Conservation (phyloP, 2,888 invertebrate genomes). For the Anthoptus insignis region DNA sequence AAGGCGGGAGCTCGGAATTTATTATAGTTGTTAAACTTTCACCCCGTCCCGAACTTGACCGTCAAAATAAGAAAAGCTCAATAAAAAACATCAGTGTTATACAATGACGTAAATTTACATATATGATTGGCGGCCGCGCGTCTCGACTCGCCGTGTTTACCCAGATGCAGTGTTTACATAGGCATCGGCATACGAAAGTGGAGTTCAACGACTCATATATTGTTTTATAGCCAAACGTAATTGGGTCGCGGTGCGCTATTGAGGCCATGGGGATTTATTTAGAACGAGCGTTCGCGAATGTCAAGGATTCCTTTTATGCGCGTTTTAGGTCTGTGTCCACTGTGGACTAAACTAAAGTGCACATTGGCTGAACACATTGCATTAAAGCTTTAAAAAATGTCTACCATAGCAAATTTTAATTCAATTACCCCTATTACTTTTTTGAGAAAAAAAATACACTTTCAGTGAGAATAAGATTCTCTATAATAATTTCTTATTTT, state of each 20-base stretch:
- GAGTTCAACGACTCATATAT: constrained; percentile 83
- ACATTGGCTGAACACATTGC: too few relatives aligned
- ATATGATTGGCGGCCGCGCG: constrained; percentile 82
- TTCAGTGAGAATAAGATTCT: too few relatives aligned
- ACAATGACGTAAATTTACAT: constrained; percentile 85
- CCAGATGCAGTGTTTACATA: constrained; percentile 82
- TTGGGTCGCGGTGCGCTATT: constrained; percentile 78
- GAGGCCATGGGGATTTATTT: constrained; percentile 71
- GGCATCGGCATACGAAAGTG: constrained; percentile 63
- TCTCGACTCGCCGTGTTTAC: constrained; percentile 69
- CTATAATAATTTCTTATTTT: too few relatives aligned
- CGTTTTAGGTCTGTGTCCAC: too few relatives aligned
- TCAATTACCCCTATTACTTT: too few relatives aligned
- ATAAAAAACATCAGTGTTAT: constrained; percentile 81
- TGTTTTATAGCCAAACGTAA: constrained; percentile 82
- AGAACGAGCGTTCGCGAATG: constrained; percentile 49
- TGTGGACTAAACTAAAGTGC: too few relatives aligned
- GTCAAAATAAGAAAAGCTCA: constrained; percentile 77
- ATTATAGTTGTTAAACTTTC: constrained; percentile 73
- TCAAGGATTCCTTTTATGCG: constrained; percentile 33
- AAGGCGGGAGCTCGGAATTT: constrained; percentile 49
- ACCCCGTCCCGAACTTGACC: constrained; percentile 80
- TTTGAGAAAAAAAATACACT: too few relatives aligned
- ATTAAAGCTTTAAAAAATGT: too few relatives aligned
- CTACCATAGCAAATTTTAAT: too few relatives aligned